phyloP scores from a whole-genome alignment of 2,113 vertebrate species.

The Conger conger region DNA sequence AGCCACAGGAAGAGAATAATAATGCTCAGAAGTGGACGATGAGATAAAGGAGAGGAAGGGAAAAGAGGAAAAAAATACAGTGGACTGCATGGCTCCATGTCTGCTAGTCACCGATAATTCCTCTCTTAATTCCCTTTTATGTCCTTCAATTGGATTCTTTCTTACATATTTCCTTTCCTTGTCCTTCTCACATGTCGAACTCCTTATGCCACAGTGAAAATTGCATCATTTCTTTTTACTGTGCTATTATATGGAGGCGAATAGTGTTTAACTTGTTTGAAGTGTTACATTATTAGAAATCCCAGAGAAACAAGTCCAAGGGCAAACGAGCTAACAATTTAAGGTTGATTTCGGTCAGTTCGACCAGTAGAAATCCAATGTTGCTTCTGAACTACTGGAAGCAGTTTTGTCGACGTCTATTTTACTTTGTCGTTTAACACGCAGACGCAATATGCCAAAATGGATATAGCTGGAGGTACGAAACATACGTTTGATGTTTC shows the following conservation, averaged over 20 bases:
- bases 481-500: not conserved
- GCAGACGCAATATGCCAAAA: not conserved
- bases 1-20: constrained; percentile 29
- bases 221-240: not conserved
- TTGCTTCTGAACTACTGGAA: not conserved
- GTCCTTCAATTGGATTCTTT: not conserved
- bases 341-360: not conserved
- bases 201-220: not conserved
- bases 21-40: constrained; percentile 19
- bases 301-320: constrained; percentile 19
- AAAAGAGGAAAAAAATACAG: constrained; percentile 55
- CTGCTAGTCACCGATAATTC: constrained; percentile 48
- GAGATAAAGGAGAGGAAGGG: constrained; percentile 3
- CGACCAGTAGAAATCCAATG: not conserved
- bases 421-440: not conserved
- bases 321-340: not conserved
- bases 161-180: too few relatives aligned
- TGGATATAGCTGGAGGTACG: not conserved
- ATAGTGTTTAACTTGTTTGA: not conserved
- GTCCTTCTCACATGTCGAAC: too few relatives aligned
- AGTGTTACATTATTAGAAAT: constrained; percentile 27
- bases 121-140: not conserved
- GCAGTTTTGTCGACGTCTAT: not conserved
- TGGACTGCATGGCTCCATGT: constrained; percentile 68
- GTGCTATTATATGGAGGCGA: too few relatives aligned